phyloP scores from a whole-genome alignment of 2,888 invertebrate species.

The Tachina grossa region DNA sequence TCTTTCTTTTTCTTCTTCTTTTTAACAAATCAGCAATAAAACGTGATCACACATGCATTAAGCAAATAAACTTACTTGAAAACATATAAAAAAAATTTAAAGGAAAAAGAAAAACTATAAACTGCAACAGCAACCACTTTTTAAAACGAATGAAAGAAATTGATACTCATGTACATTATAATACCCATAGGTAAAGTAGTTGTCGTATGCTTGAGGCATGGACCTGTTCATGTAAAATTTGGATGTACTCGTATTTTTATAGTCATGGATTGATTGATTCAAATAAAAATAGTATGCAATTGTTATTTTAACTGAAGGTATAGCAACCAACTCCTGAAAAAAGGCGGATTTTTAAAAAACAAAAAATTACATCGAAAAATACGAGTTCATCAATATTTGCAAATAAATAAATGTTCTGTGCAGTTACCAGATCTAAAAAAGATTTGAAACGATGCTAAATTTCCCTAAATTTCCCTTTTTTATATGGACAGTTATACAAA shows the following conservation, averaged over 20 bases:
- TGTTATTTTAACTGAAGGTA: no score
- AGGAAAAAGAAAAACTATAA: slow-evolving; percentile 44
- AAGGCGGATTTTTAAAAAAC: no score
- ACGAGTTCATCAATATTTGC: no score
- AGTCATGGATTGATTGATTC: no score
- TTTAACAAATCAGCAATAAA: slow-evolving; percentile 64
- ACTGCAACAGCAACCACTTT: slow-evolving; percentile 60
- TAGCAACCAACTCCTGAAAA: no score
- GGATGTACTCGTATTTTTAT: neutral
- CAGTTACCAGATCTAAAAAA: no score
- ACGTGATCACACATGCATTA: slow-evolving; percentile 71
- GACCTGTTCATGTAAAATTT: neutral
- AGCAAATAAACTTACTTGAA: slow-evolving; percentile 29
- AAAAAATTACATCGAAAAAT: no score
- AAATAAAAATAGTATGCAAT: no score
- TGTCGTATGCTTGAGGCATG: neutral
- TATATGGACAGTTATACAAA: neutral
- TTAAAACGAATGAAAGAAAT: slow-evolving; percentile 47
- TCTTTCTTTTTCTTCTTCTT: neutral
- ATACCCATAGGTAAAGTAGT: neutral
- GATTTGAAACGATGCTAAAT: no score
- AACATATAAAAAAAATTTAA: slow-evolving; percentile 23
- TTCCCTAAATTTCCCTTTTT: neutral
- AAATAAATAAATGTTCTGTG: no score
- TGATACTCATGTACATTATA: slow-evolving; percentile 42